Conservation (phyloP, 2,113 vertebrate genomes). For the Crotalus viridis region DNA sequence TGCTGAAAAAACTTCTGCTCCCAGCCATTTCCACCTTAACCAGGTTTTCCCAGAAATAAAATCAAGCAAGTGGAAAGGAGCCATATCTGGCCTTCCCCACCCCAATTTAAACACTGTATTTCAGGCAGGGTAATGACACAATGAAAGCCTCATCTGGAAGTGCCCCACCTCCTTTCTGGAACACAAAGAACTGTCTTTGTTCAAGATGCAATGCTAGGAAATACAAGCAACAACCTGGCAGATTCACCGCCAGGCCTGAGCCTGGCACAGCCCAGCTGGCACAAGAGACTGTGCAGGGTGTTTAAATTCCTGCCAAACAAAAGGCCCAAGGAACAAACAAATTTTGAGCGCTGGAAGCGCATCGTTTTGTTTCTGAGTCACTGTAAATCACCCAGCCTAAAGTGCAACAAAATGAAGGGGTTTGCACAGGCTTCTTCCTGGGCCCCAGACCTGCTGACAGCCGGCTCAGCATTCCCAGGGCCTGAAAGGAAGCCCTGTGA, state of each 20-base stretch:
- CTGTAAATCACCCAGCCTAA: constrained; percentile 41
- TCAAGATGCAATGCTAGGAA: not conserved
- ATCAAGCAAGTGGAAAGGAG: not conserved
- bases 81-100: not conserved
- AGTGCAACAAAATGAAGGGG: constrained; percentile 38
- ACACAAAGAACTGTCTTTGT: not conserved
- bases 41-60: not conserved
- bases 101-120: not conserved
- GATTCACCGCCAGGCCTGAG: not conserved
- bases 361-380: constrained; percentile 41
- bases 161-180: not conserved
- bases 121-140: not conserved
- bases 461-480: not conserved
- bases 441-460: constrained; percentile 44
- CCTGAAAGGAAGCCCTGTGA: not conserved
- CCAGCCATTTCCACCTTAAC: not conserved
- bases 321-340: not conserved
- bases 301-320: not conserved
- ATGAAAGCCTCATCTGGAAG: too few relatives aligned
- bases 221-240: not conserved
- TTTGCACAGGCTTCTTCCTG: constrained; percentile 47
- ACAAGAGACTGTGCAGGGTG: not conserved
- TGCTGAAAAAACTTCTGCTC: not conserved
- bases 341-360: constrained; percentile 2
- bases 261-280: not conserved